Evolutionary conservation across 2,797 vertebrate genomes (phyloP).

Genomic region (Adrianichthys oophorus): DNA sequence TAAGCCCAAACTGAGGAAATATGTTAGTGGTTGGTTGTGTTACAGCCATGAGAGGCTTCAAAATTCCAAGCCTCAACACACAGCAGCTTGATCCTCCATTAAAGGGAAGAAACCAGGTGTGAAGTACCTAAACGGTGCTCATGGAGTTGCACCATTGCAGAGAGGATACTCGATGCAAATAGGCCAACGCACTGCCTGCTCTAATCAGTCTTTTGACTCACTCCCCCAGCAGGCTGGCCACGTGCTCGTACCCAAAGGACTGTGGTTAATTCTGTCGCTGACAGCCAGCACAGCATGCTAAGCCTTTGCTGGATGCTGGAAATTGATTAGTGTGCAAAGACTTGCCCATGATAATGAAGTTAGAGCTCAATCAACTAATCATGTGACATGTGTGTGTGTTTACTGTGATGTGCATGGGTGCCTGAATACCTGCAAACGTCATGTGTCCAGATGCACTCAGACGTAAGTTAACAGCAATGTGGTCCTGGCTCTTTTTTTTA

Average conservation of each 20-base stretch:
- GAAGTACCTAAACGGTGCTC: slow-evolving; percentile 43
- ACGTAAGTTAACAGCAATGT: slow-evolving; percentile 12
- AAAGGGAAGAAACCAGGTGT: slow-evolving; percentile 61
- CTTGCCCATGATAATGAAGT: slow-evolving; percentile 61
- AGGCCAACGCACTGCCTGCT: slow-evolving; percentile 35
- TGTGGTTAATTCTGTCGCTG: slow-evolving; percentile 59
- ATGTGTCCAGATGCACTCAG: slow-evolving; percentile 15
- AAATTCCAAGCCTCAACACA: slow-evolving; percentile 77
- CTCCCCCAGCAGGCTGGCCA: slow-evolving; percentile 41
- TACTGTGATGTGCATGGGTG: slow-evolving; percentile 21
- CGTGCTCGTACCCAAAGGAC: slow-evolving; percentile 56
- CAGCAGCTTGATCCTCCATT: slow-evolving; percentile 63
- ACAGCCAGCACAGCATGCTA: slow-evolving; percentile 43
- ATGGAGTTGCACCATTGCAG: slow-evolving; percentile 15
- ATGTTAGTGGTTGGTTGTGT: slow-evolving; percentile 63
- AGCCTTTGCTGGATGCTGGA: slow-evolving; percentile 56
- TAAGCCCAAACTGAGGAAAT: slow-evolving; percentile 68
- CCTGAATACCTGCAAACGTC: slow-evolving; percentile 24
- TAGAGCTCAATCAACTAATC: slow-evolving; percentile 70
- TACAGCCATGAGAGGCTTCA: slow-evolving; percentile 73
- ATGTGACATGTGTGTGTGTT: slow-evolving; percentile 42
- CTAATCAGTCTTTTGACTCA: slow-evolving; percentile 52
- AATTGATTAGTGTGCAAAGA: slow-evolving; percentile 69
- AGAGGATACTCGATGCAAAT: slow-evolving; percentile 59
- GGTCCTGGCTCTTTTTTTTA: slow-evolving; percentile 12